Evolutionary conservation across 2,113 vertebrate species (phyloP).

Genomic region (Cairina moschata): DNA sequence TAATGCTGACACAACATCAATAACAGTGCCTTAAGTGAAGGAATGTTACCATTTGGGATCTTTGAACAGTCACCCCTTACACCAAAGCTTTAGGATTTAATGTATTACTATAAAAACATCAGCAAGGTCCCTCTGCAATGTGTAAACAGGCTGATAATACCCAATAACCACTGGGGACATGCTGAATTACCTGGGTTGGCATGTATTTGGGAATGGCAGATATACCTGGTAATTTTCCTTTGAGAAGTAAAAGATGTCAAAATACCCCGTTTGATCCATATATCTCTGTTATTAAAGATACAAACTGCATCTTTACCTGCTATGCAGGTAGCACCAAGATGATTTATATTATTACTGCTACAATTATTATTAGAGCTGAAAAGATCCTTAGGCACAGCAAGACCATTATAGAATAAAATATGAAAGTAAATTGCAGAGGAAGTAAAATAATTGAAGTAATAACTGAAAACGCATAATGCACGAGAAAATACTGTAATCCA

Average conservation of each 20-base stretch:
- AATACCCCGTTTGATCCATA: not conserved
- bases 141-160: not conserved
- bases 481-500: not conserved
- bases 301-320: not conserved
- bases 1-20: not conserved
- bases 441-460: not conserved
- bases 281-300: not conserved
- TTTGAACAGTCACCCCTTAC: not conserved
- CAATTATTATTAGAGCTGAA: conserved; percentile 18
- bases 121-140: not conserved
- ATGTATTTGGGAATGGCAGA: accelerated
- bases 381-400: conserved; percentile 22
- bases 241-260: not conserved
- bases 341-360: conserved; percentile 1
- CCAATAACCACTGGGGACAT: accelerated
- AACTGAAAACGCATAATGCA: not conserved
- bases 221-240: not conserved
- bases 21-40: not conserved
- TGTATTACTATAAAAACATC: not conserved
- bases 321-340: not conserved
- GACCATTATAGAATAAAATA: not conserved
- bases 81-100: not conserved
- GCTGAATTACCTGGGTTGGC: not conserved
- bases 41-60: not conserved
- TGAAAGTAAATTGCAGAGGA: not conserved